Evolutionary conservation across 2,113 vertebrate species (phyloP).

Genomic region (Prolemur simus): DNA sequence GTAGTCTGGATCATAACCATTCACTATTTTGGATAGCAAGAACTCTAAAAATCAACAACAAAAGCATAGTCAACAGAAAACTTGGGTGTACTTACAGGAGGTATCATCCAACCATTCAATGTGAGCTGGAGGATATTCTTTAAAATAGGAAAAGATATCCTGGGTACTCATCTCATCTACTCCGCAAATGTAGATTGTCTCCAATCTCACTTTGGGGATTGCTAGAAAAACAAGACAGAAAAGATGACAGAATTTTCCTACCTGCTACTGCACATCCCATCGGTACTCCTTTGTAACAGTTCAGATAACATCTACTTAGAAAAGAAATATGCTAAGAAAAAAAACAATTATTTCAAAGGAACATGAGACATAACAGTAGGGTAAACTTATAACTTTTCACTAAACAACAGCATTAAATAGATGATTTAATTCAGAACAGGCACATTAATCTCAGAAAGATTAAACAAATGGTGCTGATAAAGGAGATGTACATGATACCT

Average conservation of each 20-base stretch:
- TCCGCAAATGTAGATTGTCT: conserved; percentile 93
- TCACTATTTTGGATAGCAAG: background rate
- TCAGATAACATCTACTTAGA: background rate
- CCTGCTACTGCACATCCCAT: background rate
- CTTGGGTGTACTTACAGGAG: conserved; percentile 89
- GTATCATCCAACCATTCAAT: conserved; percentile 98
- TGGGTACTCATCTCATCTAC: conserved; percentile 99
- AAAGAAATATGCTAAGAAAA: conserved; percentile 31
- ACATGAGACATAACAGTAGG: conserved; percentile 2
- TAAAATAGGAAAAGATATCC: conserved; percentile 96
- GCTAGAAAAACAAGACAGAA: conserved; percentile 83
- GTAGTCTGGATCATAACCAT: background rate
- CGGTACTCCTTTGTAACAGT: background rate
- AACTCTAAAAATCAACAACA: background rate
- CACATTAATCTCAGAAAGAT: background rate
- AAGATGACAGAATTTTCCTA: conserved; percentile 14
- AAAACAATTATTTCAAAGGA: conserved; percentile 44
- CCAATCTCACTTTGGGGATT: conserved; percentile 92
- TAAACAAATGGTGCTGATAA: background rate
- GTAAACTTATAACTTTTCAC: conserved; percentile 4
- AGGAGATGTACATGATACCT: background rate
- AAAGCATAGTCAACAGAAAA: conserved; percentile 13
- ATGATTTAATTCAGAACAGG: conserved; percentile 9
- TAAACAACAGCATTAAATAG: conserved; percentile 39
- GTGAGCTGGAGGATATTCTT: conserved; percentile 97